Evolutionary conservation across 1,140 invertebrate species (phyloP), one percentile per base, ranked within the genome.

Genomic region (Proctacanthus coquilletti): DNA sequence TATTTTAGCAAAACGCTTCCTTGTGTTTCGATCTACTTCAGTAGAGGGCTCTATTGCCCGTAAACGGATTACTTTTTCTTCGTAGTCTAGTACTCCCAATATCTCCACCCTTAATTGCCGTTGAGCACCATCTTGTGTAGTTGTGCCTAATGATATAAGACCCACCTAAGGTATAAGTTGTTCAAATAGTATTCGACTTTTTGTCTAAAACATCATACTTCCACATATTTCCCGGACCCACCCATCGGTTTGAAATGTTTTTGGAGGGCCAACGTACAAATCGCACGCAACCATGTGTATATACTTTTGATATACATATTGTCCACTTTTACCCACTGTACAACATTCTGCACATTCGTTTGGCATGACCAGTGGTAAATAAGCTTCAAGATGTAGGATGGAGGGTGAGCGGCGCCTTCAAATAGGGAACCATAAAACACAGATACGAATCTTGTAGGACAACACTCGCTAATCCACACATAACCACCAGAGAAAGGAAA

Each of bases 311-410:
- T 68, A 48, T 80, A 82, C 6, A 77, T 54, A 47, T 78, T 80
- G 33, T 80, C 73, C 1, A 80, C 82, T 65, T 88, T 88, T 0
- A 88, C 74, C 86, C 84, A 89, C 31, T 83, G 80, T 0, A 84
- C 70, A 9, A 89, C 82, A 52, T 88, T 91, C 47, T 80, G 76
- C 9, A 87, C 77, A 39, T 80, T 82, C 1, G 85, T 89, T 49
- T 89, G 84, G 51, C 84, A 88, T 0, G 80, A 70, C 85, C 85
- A 91, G 53, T 91, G 84, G 56, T 89, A 91, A 18, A 91, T 77
- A 0, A 89, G 62, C 52, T 89, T 89, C 0, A 88, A 52, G 4
- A 87, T 61, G 10, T 82, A 74, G 11, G 76, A 78, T 0, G 85
- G 84, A 1, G 78, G 74, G 56, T 87, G 79, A 3, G 78, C 75